A percentile compares a stretch with the other conserved stretches of the same genome.
Evolutionary conservation across 2,888 invertebrate species (phyloP).

Genomic region (Unio delphinus): DNA sequence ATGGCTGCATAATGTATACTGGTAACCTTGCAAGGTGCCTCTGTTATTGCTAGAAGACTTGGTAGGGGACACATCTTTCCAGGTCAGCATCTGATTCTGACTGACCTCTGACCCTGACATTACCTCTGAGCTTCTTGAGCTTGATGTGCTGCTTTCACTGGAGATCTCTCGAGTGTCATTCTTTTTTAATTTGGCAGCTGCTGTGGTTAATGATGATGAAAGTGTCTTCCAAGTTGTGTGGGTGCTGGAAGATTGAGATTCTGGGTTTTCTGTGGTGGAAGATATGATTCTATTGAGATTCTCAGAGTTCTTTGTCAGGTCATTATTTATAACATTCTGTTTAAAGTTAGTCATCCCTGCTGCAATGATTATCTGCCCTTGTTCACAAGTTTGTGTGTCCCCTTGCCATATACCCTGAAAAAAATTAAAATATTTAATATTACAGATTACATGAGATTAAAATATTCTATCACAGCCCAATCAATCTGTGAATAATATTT

Average conservation of each 20-base stretch:
- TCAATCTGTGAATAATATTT: too few relatives aligned
- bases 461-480: too few relatives aligned
- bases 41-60: conserved; percentile 17
- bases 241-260: conserved; percentile 27
- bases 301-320: conserved; percentile 10
- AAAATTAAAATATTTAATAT: conserved; percentile 2
- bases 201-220: conserved; percentile 23
- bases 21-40: neutral
- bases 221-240: conserved; percentile 34
- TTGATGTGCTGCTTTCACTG: conserved; percentile 11
- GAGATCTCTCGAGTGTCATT: conserved; percentile 22
- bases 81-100: conserved; percentile 38
- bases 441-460: too few relatives aligned
- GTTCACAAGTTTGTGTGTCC: conserved; percentile 31
- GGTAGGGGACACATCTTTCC: conserved; percentile 57
- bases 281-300: conserved; percentile 26
- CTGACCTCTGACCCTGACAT: conserved; percentile 11
- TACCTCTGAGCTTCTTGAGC: conserved; percentile 17
- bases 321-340: conserved; percentile 11
- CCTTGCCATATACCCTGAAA: conserved; percentile 38
- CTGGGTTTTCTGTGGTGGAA: conserved; percentile 26
- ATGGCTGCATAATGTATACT: neutral
- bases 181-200: conserved; percentile 1
- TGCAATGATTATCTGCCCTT: conserved; percentile 24
- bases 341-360: conserved; percentile 16